Percentiles rank a stretch among this genome's conserved stretches.
Evolutionary conservation across 2,888 invertebrate species (phyloP).

Genomic region (Dasysyrphus tricinctus): DNA sequence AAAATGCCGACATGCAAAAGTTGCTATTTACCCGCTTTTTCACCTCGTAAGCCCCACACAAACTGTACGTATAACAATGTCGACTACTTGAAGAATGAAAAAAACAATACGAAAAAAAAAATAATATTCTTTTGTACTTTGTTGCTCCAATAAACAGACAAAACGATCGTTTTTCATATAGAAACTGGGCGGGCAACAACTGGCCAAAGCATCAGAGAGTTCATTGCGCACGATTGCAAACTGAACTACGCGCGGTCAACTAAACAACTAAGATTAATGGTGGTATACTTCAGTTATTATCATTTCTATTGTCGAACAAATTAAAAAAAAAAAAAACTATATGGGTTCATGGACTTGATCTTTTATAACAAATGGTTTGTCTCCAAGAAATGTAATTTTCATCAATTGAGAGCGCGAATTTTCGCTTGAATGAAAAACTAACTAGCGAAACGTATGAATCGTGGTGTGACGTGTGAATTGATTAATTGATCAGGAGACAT

Average conservation of each 20-base stretch:
- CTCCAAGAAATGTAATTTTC: constrained; percentile 46
- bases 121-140: constrained; percentile 51
- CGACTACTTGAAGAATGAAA: constrained; percentile 1
- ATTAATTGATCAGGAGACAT: constrained; percentile 65
- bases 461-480: constrained; percentile 65
- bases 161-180: constrained; percentile 37
- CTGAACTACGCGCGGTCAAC: constrained; percentile 14
- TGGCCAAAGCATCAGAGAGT: constrained; percentile 7
- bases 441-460: neutral
- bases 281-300: constrained; percentile 57
- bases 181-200: constrained; percentile 10
- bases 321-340: neutral
- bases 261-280: constrained; percentile 33
- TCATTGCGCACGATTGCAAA: constrained; percentile 34
- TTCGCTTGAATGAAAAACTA: constrained; percentile 44
- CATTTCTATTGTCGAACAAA: constrained; percentile 53
- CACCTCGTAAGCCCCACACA: constrained; percentile 2
- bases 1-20: constrained; percentile 26
- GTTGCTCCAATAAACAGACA: constrained; percentile 46
- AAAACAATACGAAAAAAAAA: neutral
- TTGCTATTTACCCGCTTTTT: neutral
- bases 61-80: neutral
- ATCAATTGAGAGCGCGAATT: constrained; percentile 56
- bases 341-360: constrained; percentile 70
- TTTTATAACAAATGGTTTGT: constrained; percentile 54